Evolutionary conservation across 2,113 vertebrate genomes (phyloP).

Genomic region (Verasper variegatus): DNA sequence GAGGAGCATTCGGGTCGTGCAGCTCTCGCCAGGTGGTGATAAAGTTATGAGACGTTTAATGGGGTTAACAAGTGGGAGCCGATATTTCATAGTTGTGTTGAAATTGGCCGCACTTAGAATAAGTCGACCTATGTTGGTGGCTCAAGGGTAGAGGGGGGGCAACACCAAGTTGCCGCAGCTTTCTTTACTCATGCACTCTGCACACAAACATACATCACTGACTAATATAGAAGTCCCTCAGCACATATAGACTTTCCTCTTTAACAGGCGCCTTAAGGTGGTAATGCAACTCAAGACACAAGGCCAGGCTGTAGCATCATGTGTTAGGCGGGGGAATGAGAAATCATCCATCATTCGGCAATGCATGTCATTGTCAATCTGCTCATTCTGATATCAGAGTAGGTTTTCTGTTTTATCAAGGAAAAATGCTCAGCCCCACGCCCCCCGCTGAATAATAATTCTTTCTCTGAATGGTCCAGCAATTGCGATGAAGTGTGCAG

Average conservation of each 20-base stretch:
- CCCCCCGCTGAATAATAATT: not conserved
- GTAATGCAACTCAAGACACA: not conserved
- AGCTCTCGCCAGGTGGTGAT: conserved; percentile 36
- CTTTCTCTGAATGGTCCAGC: not conserved
- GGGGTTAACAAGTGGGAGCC: conserved; percentile 47
- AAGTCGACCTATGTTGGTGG: conserved; percentile 47
- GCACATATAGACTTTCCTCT: not conserved
- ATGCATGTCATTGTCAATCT: not conserved
- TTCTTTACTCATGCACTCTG: not conserved
- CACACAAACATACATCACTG: not conserved
- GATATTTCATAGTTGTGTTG: conserved; percentile 42
- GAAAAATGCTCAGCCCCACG: not conserved
- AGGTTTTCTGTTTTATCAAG: not conserved
- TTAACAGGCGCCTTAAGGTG: not conserved
- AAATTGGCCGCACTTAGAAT: conserved; percentile 31
- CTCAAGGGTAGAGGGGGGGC: conserved; percentile 25
- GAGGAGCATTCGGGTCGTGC: conserved; percentile 39
- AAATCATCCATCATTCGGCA: not conserved
- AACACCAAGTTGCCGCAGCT: not conserved
- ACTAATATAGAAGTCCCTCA: not conserved
- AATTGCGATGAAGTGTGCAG: not conserved
- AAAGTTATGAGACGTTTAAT: conserved; percentile 63
- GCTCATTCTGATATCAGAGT: not conserved
- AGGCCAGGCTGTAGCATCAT: not conserved
- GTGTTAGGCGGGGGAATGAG: not conserved